These are phyloP conservation scores for Hylaea fasciaria DNA, from an alignment of 2,888 invertebrate genomes.

Conservation along the genomic window DNA sequence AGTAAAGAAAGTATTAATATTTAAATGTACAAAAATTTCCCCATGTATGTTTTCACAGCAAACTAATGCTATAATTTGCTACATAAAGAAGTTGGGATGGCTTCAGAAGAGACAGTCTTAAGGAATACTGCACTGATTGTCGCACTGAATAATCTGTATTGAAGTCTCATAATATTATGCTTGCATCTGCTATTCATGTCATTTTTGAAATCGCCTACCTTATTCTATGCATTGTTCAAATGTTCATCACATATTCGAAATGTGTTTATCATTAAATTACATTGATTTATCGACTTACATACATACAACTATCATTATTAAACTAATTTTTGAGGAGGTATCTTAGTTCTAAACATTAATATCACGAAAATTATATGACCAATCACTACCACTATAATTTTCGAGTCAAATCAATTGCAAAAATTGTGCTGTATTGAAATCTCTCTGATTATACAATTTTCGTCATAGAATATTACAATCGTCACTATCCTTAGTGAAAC, in stretches of 20 bases:
- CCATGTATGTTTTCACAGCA: no score
- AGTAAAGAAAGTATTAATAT: no score
- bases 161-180: neutral
- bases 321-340: conserved; percentile 38
- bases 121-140: no score
- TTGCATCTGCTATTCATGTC: conserved; percentile 25
- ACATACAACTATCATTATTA: conserved; percentile 37
- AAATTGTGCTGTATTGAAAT: conserved; percentile 1
- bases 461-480: conserved; percentile 12
- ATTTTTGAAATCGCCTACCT: conserved; percentile 15
- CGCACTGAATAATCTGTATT: no score
- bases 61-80: no score
- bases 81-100: no score
- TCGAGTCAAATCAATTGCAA: neutral
- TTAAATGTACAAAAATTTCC: no score
- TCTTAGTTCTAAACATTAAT: conserved; percentile 31
- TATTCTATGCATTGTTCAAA: conserved; percentile 45
- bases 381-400: no score
- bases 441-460: conserved; percentile 1
- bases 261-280: conserved; percentile 34
- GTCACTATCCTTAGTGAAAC: conserved; percentile 6
- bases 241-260: conserved; percentile 48
- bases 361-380: conserved; percentile 24
- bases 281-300: conserved; percentile 37
- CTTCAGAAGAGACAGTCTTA: no score